Percentiles rank a stretch among this genome's conserved stretches.
Evolutionary conservation across 2,797 vertebrate species (phyloP).

Genomic region (Hoplostethus atlanticus): DNA sequence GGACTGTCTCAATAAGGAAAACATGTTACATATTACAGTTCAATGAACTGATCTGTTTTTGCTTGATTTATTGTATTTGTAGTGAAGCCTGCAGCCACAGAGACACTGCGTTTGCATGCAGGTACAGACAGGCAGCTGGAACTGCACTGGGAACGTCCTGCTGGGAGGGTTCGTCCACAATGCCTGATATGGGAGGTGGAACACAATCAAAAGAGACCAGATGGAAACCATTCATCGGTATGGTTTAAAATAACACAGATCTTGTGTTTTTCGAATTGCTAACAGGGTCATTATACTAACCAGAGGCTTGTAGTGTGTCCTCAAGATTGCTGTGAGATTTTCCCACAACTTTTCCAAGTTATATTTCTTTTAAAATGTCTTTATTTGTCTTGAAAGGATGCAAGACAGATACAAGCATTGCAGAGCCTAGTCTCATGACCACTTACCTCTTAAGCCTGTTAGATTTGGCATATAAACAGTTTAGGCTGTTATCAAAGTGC

Average conservation of each 20-base stretch:
- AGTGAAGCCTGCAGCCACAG: constrained; percentile 77
- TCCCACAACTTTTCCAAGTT: background rate
- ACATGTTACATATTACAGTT: too few species aligned
- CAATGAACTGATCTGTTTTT: too few species aligned
- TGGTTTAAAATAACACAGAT: background rate
- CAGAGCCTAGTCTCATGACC: background rate
- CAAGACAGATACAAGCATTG: background rate
- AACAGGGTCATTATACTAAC: background rate
- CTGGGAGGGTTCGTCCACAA: constrained; percentile 58
- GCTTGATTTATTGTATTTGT: background rate
- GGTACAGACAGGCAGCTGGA: constrained; percentile 41
- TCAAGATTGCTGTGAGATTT: background rate
- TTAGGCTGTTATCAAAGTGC: background rate
- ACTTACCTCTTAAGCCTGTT: too few species aligned
- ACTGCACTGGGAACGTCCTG: constrained; percentile 69
- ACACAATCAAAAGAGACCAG: constrained; percentile 31
- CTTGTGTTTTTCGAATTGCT: background rate
- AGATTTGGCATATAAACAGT: background rate
- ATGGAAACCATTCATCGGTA: constrained; percentile 52
- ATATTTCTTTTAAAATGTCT: background rate
- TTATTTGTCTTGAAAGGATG: background rate
- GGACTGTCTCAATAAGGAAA: too few species aligned
- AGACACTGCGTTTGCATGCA: constrained; percentile 43
- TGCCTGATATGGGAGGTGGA: constrained; percentile 83
- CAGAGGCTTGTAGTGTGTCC: too few species aligned